A percentile compares a stretch with the other conserved stretches of the same genome.
These are phyloP conservation scores for Hyla sarda DNA, from an alignment of 2,113 vertebrate species.

Conservation along the genomic window DNA sequence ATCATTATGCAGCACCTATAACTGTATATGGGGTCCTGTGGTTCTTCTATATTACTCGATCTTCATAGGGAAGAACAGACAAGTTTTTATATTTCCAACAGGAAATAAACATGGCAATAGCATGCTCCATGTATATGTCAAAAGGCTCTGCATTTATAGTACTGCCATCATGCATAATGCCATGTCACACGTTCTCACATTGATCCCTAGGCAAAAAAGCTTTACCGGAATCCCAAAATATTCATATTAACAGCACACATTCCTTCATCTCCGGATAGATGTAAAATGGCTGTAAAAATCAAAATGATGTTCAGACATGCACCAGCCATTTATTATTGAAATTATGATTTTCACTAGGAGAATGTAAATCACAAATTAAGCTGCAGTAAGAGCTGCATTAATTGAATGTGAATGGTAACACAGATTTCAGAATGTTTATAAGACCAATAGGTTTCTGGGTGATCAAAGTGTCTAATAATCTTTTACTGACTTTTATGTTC, in stretches of 20 bases:
- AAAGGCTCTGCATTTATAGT: not conserved
- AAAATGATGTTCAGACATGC: conserved; percentile 33
- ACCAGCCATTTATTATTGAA: conserved; percentile 42
- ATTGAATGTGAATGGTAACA: conserved; percentile 38
- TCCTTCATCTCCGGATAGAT: conserved; percentile 19
- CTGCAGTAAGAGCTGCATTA: conserved; percentile 31
- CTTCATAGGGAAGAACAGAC: too few species aligned
- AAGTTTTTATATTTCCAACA: too few species aligned
- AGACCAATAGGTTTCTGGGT: conserved; percentile 45
- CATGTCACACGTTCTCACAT: not conserved
- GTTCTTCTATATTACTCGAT: too few species aligned
- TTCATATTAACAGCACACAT: not conserved
- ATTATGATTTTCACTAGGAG: conserved; percentile 37
- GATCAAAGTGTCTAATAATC: conserved; percentile 51
- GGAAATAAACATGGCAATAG: too few species aligned
- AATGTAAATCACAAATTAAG: conserved; percentile 46
- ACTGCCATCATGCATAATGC: not conserved
- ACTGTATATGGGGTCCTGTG: too few species aligned
- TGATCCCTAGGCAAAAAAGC: not conserved
- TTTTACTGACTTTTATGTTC: conserved; percentile 47
- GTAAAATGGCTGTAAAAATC: conserved; percentile 46
- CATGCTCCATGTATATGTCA: too few species aligned
- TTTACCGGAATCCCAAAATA: not conserved
- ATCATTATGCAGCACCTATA: too few species aligned
- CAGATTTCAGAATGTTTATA: conserved; percentile 48